Conservation (phyloP, 2,888 invertebrate species). For the Caradrina kadenii region DNA sequence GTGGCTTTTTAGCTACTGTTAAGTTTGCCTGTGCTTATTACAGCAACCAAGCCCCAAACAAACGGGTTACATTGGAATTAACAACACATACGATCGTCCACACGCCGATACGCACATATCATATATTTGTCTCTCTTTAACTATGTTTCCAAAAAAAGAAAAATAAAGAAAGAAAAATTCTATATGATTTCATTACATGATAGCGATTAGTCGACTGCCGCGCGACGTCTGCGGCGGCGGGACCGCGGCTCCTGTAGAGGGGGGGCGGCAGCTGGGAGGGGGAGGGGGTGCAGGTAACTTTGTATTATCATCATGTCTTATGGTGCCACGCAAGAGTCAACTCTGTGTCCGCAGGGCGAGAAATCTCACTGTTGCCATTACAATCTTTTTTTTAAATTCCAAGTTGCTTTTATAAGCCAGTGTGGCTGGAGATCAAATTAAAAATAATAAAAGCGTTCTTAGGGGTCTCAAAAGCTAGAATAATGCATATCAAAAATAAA, state of each 20-base stretch:
- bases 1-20: neutral
- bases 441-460: constrained; percentile 21
- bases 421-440: constrained; percentile 29
- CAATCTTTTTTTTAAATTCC: neutral
- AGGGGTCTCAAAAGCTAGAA: constrained; percentile 32
- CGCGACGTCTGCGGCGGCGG: constrained; percentile 74
- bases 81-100: constrained; percentile 88
- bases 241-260: constrained; percentile 79
- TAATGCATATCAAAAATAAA: constrained; percentile 20
- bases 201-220: constrained; percentile 80
- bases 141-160: constrained; percentile 86
- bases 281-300: constrained; percentile 75
- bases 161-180: constrained; percentile 84
- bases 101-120: constrained; percentile 90
- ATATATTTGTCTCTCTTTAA: constrained; percentile 84
- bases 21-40: constrained; percentile 32
- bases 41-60: constrained; percentile 72
- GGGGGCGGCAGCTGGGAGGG: constrained; percentile 75
- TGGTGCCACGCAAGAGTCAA: constrained; percentile 53
- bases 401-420: neutral
- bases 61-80: constrained; percentile 80
- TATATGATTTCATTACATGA: constrained; percentile 88
- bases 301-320: constrained; percentile 72
- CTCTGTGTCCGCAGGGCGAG: constrained; percentile 41
- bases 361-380: constrained; percentile 32